A percentile compares a stretch with the other conserved stretches of the same genome.
Conservation (phyloP, 1,140 invertebrate genomes). For the Pachypeltis micranthus region DNA sequence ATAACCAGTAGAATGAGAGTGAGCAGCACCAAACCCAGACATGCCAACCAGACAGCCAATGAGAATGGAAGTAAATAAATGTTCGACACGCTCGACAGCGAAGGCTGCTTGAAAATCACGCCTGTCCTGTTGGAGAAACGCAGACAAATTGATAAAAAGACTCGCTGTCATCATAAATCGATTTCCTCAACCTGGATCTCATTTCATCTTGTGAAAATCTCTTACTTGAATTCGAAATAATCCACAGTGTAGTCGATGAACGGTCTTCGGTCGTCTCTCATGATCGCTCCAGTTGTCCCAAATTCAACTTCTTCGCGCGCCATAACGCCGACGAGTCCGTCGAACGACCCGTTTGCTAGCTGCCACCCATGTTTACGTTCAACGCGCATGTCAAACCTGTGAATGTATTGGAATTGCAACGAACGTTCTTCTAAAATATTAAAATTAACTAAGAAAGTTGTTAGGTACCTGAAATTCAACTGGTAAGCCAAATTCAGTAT, state of each 20-base stretch:
- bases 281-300: constrained; percentile 40
- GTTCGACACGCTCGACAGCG: constrained; percentile 37
- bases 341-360: constrained; percentile 39
- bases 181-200: no score
- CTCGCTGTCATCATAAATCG: no score
- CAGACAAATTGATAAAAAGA: no score
- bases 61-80: constrained; percentile 45
- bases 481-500: constrained; percentile 17
- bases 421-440: background rate
- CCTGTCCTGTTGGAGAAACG: no score
- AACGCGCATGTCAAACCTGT: background rate
- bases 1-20: constrained; percentile 16
- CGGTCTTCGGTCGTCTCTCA: constrained; percentile 39
- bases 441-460: background rate
- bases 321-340: constrained; percentile 40
- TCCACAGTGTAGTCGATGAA: constrained; percentile 40
- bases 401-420: background rate
- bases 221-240: constrained; percentile 20
- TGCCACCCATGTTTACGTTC: constrained; percentile 37
- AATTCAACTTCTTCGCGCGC: constrained; percentile 41
- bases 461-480: constrained; percentile 19
- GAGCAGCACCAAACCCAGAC: constrained; percentile 32
- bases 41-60: constrained; percentile 42
- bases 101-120: constrained; percentile 28
- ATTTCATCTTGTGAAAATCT: no score